These are phyloP conservation scores for Spea multiplicata DNA, from an alignment of 2,113 vertebrate genomes.

Conservation along the genomic window DNA sequence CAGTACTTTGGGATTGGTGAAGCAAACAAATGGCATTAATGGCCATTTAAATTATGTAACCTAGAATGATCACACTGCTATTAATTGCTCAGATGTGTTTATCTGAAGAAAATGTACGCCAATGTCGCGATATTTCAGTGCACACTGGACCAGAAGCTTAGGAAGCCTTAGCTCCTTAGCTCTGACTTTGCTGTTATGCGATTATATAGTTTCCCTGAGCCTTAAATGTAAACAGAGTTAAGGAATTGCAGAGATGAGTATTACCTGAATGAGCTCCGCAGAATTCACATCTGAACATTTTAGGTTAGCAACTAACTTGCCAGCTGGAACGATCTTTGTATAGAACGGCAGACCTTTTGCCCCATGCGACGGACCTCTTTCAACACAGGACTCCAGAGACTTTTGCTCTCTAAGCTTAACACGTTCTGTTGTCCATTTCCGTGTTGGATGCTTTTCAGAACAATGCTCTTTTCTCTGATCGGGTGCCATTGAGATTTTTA, in stretches of 20 bases:
- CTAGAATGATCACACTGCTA: too few relatives aligned
- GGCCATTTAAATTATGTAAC: too few relatives aligned
- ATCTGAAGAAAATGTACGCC: too few relatives aligned
- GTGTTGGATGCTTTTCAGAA: constrained; percentile 51
- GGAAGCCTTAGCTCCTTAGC: too few relatives aligned
- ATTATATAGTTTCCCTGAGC: too few relatives aligned
- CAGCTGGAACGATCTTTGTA: constrained; percentile 75
- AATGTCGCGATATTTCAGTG: too few relatives aligned
- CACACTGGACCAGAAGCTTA: too few relatives aligned
- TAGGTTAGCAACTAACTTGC: constrained; percentile 76
- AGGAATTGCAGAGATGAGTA: not conserved
- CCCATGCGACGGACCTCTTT: constrained; percentile 62
- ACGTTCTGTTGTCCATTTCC: constrained; percentile 57
- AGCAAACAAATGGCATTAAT: too few relatives aligned
- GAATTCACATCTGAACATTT: constrained; percentile 64
- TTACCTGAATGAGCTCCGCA: constrained; percentile 79
- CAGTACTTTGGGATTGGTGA: too few relatives aligned
- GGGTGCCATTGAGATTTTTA: constrained; percentile 78
- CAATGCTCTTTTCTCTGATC: constrained; percentile 64
- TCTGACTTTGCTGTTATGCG: too few relatives aligned
- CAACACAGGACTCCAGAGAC: constrained; percentile 55
- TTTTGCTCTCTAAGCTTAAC: constrained; percentile 60
- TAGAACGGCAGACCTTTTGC: constrained; percentile 82
- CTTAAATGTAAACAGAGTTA: not conserved
- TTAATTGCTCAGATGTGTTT: too few relatives aligned